phyloP scores from a whole-genome alignment of 1,140 invertebrate species.

The Bradysia coprophila region DNA sequence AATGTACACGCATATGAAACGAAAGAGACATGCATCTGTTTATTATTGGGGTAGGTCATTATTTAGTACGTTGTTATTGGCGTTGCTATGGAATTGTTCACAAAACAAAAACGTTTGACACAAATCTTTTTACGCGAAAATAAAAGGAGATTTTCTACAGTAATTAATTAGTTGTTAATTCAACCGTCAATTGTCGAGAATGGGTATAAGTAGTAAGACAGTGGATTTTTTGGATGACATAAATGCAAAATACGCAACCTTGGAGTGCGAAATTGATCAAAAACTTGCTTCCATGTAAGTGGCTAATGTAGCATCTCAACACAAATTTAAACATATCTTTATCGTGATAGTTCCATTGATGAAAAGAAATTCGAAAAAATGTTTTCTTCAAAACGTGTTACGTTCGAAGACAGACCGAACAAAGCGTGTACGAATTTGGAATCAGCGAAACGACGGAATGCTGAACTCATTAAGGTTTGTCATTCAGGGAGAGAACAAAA shows the following conservation, averaged over 20 bases:
- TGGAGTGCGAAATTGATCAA: constrained; percentile 18
- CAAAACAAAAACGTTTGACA: no score
- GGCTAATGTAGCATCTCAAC: no score
- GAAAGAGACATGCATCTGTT: no score
- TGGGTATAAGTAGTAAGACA: no score
- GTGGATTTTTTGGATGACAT: constrained; percentile 20
- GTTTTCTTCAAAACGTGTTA: constrained; percentile 2
- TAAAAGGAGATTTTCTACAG: no score
- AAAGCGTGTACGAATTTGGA: constrained; percentile 11
- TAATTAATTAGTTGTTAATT: no score
- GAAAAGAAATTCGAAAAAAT: constrained; percentile 13
- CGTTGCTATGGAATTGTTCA: no score
- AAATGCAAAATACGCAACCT: constrained; percentile 17
- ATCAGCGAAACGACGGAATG: constrained; percentile 14
- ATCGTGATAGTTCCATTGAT: constrained; percentile 12
- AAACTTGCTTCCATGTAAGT: constrained; percentile 19
- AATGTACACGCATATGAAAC: no score
- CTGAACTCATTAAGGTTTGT: constrained; percentile 13
- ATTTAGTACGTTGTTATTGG: no score
- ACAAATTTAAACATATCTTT: not conserved
- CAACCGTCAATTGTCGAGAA: no score
- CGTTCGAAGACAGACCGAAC: not conserved
- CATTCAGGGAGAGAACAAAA: not conserved
- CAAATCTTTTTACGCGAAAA: no score
- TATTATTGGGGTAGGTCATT: no score